phyloP scores from a whole-genome alignment of 1,140 invertebrate genomes.

The Littorina saxatilis region DNA sequence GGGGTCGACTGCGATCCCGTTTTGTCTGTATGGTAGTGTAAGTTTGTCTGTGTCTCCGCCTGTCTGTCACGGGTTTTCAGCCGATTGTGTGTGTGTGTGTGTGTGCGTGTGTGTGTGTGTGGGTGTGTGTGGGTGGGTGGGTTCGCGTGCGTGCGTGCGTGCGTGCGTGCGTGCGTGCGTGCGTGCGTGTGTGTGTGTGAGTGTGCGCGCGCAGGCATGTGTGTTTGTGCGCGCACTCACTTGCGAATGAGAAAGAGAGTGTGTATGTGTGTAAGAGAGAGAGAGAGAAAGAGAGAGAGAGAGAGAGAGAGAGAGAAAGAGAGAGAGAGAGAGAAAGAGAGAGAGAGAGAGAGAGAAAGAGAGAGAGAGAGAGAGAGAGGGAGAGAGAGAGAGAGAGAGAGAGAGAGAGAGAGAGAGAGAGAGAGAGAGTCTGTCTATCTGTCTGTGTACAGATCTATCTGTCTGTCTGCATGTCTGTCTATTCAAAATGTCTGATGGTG shows the following conservation, averaged over 20 bases:
- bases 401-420: no score
- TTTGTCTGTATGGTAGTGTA: no score
- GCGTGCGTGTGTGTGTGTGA: neutral
- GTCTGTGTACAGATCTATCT: neutral
- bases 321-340: conserved; percentile 27
- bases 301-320: conserved; percentile 29
- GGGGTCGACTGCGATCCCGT: no score
- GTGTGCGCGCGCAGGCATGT: neutral
- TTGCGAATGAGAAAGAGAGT: neutral
- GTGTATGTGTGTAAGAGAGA: no score
- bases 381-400: no score
- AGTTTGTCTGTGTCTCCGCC: no score
- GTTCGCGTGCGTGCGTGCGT: neutral
- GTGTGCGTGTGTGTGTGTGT: conserved; percentile 11
- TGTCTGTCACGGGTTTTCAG: no score
- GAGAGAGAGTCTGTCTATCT: neutral
- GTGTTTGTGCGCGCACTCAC: neutral
- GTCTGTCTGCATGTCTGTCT: conserved; percentile 14
- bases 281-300: conserved; percentile 9
- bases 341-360: conserved; percentile 18
- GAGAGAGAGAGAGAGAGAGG: no score
- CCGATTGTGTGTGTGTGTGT: no score
- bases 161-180: neutral
- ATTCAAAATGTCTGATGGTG: no score
- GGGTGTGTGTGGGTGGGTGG: neutral